Conservation (phyloP, 2,797 vertebrate genomes). For the Rhynchonycteris naso region DNA sequence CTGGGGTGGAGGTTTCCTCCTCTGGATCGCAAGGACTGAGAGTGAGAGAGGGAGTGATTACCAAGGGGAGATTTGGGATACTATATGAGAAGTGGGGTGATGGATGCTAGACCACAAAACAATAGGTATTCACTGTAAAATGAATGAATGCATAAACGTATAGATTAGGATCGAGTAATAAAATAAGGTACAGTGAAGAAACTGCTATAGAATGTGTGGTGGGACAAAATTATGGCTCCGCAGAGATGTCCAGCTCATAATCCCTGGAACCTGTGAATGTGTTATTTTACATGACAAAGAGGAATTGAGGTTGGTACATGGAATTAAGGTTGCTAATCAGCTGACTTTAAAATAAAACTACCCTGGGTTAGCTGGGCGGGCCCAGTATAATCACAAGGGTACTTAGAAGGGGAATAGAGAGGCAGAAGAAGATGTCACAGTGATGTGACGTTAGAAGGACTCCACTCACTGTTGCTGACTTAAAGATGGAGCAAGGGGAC, state of each 20-base stretch:
- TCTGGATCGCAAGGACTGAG: background rate
- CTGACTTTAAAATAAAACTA: background rate
- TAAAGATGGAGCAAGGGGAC: background rate
- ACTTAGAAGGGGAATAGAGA: background rate
- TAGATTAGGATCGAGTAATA: background rate
- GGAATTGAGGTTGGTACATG: slow-evolving; percentile 26
- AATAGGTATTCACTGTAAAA: background rate
- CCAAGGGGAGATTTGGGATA: background rate
- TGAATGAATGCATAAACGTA: background rate
- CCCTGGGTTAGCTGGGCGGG: background rate
- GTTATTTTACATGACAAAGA: background rate
- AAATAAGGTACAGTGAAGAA: background rate
- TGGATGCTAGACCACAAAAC: background rate
- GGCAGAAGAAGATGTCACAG: background rate
- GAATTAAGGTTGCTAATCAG: background rate
- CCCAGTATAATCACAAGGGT: background rate
- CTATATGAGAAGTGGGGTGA: background rate
- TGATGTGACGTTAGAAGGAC: background rate
- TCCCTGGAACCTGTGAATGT: background rate
- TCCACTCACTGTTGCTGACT: background rate
- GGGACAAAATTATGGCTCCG: background rate
- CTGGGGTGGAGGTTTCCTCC: background rate
- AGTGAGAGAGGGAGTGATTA: background rate
- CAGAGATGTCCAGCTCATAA: background rate
- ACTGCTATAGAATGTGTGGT: background rate